These are phyloP conservation scores for Lithobates sylvaticus DNA, from an alignment of 2,797 vertebrate genomes.

Conservation along the genomic window DNA sequence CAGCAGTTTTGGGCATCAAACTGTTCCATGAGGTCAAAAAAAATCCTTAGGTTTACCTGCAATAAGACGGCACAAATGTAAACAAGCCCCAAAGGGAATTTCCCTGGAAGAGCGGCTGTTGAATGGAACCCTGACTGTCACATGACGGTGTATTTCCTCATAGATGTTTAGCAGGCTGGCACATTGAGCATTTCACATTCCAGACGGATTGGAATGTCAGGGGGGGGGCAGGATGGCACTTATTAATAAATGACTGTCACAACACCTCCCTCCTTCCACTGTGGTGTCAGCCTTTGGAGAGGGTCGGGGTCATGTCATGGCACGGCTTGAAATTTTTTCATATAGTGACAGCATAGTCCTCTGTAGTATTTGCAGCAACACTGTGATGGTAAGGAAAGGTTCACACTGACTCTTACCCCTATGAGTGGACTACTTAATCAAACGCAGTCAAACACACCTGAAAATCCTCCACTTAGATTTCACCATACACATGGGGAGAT, in stretches of 20 bases:
- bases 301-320: not conserved
- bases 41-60: not conserved
- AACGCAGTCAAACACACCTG: too few species aligned
- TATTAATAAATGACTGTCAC: conserved; percentile 33
- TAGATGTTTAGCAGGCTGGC: not conserved
- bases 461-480: too few species aligned
- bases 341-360: not conserved
- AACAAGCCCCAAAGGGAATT: not conserved
- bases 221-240: conserved; percentile 16
- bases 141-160: not conserved
- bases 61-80: not conserved
- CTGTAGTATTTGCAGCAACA: not conserved
- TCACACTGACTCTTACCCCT: too few species aligned
- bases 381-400: too few species aligned
- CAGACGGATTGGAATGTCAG: conserved; percentile 41
- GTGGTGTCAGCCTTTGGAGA: not conserved
- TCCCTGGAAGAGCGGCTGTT: too few species aligned
- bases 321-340: not conserved
- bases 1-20: too few species aligned
- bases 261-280: conserved; percentile 10
- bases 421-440: too few species aligned
- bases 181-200: conserved; percentile 18
- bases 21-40: too few species aligned
- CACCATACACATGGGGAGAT: too few species aligned
- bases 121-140: not conserved